Base-by-base conservation (phyloP, 2,888 invertebrate species). In the Achlya flavicornis region DNA sequence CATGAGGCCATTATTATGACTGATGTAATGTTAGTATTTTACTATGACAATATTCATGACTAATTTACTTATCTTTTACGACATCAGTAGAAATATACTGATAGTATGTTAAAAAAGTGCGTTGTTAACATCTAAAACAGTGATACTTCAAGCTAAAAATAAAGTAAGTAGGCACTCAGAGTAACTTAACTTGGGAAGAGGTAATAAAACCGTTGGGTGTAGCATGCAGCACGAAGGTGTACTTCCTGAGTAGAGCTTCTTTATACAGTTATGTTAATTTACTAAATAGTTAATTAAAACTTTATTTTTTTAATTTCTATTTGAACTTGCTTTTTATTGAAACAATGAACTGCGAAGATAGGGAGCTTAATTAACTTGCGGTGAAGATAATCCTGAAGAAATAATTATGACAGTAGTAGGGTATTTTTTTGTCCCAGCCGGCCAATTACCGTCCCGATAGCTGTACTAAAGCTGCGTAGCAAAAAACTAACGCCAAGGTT, bases 131-230 rank as follows among this genome's bases (percentile, higher is more conserved):
- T n/a, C 8, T 19, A 53, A 19, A 19, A 53, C 10, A 19, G 10
- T 19, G 19, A 53, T 19, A 53, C 19, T 10, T 53, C 0, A 19
- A 53, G 53, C 7, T 53, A 53, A 8, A 53, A 53, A 53, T 53
- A 53, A 53, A 53, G 53, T 48, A 16, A 48, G 48, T 19, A 19
- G 53, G 53, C 53, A 53, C 53, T 53, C 48, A 53, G 19, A 53
- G 53, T 53, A 53, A 53, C 53, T 53, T 53, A 53, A 53, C 53
- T 53, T 53, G 19, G 53, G 53, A 53, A 53, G 19, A 53, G 53
- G 53, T 53, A 53, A 53, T 53, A 53, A 53, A 53, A 53, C 53
- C 53, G 53, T 41, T 53, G 53, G 53, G 53, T 53, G 53, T 53
- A 53, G 53, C 53, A 53, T 53, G 53, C 19, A 53, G 53, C 53